phyloP scores from a whole-genome alignment of 2,797 vertebrate species.

The Sebastes miniatus region DNA sequence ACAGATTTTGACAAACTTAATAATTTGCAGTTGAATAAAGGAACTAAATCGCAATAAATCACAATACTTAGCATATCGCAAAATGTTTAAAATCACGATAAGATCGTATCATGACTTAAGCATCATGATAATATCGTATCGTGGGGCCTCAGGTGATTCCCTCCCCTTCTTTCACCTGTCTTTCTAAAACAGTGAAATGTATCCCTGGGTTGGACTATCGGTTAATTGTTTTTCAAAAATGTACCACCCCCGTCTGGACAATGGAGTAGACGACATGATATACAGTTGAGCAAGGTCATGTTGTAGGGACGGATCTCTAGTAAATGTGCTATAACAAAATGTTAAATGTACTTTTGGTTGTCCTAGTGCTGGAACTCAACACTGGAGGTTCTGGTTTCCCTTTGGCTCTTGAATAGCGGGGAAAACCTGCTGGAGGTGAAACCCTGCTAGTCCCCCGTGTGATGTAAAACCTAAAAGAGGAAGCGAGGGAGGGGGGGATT shows the following conservation, averaged over 20 bases:
- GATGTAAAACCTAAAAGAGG: constrained; percentile 18
- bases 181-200: not conserved
- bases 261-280: not conserved
- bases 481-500: not conserved
- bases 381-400: not conserved
- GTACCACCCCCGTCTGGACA: not conserved
- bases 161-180: not conserved
- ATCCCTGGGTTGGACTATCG: not conserved
- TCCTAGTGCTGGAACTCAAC: not conserved
- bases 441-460: not conserved
- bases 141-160: too few species aligned
- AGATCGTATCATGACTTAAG: too few species aligned
- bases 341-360: not conserved
- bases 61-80: too few species aligned
- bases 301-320: not conserved
- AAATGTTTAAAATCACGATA: too few species aligned
- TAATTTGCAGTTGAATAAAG: too few species aligned
- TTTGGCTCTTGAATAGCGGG: not conserved
- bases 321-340: not conserved
- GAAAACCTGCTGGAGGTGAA: constrained; percentile 9
- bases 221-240: not conserved
- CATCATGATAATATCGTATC: too few species aligned
- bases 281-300: not conserved
- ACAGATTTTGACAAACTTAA: too few species aligned
- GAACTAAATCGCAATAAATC: too few species aligned